Percentiles rank a stretch among this genome's conserved stretches.
phyloP scores from a whole-genome alignment of 2,888 invertebrate species.

The Barypeithes pellucidus region DNA sequence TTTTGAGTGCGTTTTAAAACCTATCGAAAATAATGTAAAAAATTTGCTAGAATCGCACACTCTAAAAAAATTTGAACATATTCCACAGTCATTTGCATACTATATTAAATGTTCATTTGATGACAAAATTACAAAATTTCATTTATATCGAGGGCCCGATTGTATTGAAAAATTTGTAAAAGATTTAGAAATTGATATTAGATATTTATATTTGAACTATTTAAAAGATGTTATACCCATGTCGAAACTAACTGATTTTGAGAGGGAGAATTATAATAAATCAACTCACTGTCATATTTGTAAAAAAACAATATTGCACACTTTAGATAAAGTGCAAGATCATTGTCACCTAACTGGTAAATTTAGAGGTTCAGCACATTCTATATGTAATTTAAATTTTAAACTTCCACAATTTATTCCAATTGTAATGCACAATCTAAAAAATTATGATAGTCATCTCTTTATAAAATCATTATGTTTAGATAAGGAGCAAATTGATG shows the following conservation, averaged over 20 bases:
- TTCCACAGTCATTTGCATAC: constrained; percentile 26
- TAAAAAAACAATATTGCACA: background rate
- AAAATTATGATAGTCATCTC: constrained; percentile 21
- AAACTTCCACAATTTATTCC: constrained; percentile 16
- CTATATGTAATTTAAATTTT: constrained; percentile 6
- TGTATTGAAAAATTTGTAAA: background rate
- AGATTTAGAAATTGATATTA: background rate
- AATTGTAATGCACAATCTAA: background rate
- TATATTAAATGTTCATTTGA: constrained; percentile 41
- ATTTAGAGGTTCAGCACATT: background rate
- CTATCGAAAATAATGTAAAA: constrained; percentile 36
- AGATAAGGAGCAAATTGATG: background rate
- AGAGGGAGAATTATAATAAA: background rate
- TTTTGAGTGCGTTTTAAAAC: constrained; percentile 47
- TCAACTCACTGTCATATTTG: background rate
- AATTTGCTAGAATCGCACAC: constrained; percentile 39
- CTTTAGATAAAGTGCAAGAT: background rate
- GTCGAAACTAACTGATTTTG: background rate
- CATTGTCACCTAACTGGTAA: background rate
- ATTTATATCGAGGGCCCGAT: constrained; percentile 8
- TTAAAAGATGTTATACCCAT: background rate
- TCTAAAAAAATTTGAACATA: constrained; percentile 10
- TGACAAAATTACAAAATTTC: constrained; percentile 25
- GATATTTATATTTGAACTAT: background rate
- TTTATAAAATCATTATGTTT: background rate